A percentile compares a stretch with the other conserved stretches of the same genome.
Conservation (phyloP, 2,113 vertebrate genomes). For the Scomber colias region DNA sequence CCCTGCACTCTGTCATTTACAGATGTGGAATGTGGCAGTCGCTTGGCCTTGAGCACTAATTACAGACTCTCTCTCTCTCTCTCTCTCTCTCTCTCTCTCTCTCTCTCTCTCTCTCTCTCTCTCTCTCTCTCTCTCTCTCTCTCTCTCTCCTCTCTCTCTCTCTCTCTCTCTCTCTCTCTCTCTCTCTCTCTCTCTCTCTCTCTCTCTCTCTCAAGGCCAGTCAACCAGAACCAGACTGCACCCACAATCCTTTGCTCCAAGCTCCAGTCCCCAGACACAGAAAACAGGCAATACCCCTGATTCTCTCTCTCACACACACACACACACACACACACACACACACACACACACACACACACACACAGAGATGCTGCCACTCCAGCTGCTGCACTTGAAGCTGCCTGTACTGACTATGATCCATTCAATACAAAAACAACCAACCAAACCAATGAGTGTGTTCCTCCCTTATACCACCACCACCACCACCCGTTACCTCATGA, state of each 20-base stretch:
- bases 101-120: not conserved
- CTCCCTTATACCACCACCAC: not conserved
- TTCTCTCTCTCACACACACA: conserved; percentile 1
- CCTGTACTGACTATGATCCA: conserved; percentile 20
- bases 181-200: too few species aligned
- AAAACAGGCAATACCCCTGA: conserved; percentile 32
- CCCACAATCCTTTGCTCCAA: conserved; percentile 65
- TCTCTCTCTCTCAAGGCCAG: conserved; percentile 41
- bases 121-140: too few species aligned
- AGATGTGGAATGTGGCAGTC: conserved; percentile 78
- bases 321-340: conserved; percentile 12
- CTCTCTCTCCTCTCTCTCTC: too few species aligned
- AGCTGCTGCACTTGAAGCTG: conserved; percentile 27
- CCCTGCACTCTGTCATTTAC: conserved; percentile 76
- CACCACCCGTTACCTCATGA: not conserved
- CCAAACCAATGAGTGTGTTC: not conserved
- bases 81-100: conserved; percentile 19
- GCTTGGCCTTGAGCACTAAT: conserved; percentile 65
- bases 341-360: conserved; percentile 34
- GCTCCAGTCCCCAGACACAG: conserved; percentile 43
- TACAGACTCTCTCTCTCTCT: conserved; percentile 51
- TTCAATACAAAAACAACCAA: conserved; percentile 38
- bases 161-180: too few species aligned
- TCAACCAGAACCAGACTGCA: conserved; percentile 68
- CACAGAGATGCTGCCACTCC: not conserved